Percentiles rank a stretch among this genome's conserved stretches.
Conservation (phyloP, 1,140 invertebrate genomes). For the Aricia agestis region DNA sequence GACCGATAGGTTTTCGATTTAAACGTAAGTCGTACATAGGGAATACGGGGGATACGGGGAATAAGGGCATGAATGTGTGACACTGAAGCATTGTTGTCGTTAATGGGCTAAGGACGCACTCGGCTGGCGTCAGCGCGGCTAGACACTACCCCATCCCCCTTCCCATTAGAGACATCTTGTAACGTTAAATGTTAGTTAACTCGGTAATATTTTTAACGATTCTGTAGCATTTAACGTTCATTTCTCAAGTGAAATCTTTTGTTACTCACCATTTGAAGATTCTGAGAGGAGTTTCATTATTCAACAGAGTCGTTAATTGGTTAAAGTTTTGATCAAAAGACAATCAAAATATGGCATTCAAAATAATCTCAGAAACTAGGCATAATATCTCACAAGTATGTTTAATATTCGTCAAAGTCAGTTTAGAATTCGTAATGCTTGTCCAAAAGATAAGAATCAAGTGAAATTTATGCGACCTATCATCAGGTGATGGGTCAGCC, state of each 20-base stretch:
- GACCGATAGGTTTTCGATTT: too few relatives aligned
- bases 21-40: neutral
- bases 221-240: too few relatives aligned
- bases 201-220: too few relatives aligned
- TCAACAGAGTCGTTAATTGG: too few relatives aligned
- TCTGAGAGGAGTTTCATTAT: too few relatives aligned
- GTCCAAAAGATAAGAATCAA: neutral
- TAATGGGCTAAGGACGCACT: neutral
- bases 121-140: neutral
- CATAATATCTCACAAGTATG: too few relatives aligned
- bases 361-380: too few relatives aligned
- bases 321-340: too few relatives aligned
- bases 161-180: neutral
- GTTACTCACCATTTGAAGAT: too few relatives aligned
- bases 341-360: too few relatives aligned
- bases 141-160: neutral
- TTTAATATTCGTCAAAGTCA: neutral
- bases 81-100: neutral
- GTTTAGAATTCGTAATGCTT: neutral
- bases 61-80: neutral
- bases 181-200: neutral
- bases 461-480: neutral
- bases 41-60: neutral
- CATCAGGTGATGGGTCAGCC: neutral
- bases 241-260: too few relatives aligned